Evolutionary conservation across 1,140 invertebrate species (phyloP).

Genomic region (Ptiloglossa arizonensis): DNA sequence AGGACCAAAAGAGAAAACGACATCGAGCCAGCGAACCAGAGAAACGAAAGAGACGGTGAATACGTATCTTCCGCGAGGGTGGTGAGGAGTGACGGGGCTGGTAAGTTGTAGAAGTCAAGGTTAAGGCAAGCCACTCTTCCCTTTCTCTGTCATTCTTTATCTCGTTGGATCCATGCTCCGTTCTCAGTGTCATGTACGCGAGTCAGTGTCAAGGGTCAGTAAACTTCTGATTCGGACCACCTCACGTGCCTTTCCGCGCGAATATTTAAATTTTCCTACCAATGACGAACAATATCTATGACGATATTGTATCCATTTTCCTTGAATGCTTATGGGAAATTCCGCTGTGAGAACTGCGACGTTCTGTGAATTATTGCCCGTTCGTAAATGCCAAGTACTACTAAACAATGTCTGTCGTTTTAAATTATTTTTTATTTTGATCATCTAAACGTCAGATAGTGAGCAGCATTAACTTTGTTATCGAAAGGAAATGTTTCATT

Average conservation of each 20-base stretch:
- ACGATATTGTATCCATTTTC: neutral
- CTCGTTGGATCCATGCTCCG: neutral
- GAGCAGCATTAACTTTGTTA: no score
- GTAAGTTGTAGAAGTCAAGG: slow-evolving; percentile 57
- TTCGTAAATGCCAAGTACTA: no score
- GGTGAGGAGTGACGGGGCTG: neutral
- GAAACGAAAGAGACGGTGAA: neutral
- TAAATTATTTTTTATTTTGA: neutral
- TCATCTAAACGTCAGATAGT: no score
- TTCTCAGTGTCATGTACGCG: slow-evolving; percentile 10
- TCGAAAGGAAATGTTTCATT: no score
- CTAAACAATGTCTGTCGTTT: neutral
- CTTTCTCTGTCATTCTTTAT: slow-evolving; percentile 34
- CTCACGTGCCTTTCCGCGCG: neutral
- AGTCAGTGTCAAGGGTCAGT: slow-evolving; percentile 48
- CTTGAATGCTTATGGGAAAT: neutral
- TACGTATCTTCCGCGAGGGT: slow-evolving; percentile 10
- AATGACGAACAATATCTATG: neutral
- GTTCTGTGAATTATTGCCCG: no score
- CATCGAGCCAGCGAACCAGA: neutral
- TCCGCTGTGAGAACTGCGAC: neutral
- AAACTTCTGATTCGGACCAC: slow-evolving; percentile 39
- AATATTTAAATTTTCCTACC: neutral
- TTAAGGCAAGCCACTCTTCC: slow-evolving; percentile 51
- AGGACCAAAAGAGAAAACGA: neutral